phyloP scores from a whole-genome alignment of 2,888 invertebrate genomes.

The Drosophila silvestris region DNA sequence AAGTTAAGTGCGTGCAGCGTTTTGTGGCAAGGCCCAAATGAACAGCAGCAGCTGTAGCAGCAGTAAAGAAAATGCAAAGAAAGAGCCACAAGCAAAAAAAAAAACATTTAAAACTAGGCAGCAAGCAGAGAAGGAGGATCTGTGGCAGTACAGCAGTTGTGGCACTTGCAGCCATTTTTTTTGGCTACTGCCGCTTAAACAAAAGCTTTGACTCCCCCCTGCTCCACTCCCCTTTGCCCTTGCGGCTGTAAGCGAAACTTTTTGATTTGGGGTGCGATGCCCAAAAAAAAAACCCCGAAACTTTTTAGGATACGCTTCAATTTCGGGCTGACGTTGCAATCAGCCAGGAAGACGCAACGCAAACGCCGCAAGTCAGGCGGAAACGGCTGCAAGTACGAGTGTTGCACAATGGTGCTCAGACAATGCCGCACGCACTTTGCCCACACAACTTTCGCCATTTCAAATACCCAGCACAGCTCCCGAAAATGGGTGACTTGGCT shows the following conservation, averaged over 20 bases:
- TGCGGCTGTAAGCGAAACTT: slow-evolving; percentile 68
- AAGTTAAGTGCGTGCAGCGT: slow-evolving; percentile 81
- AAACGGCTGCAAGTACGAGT: slow-evolving; percentile 43
- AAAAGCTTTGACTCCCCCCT: slow-evolving; percentile 44
- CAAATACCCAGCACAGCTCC: slow-evolving; percentile 18
- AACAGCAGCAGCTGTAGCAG: slow-evolving; percentile 45
- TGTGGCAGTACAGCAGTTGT: slow-evolving; percentile 35
- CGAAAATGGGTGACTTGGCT: background rate
- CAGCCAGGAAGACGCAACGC: slow-evolving; percentile 58
- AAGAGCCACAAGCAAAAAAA: slow-evolving; percentile 25
- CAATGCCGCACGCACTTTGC: slow-evolving; percentile 72
- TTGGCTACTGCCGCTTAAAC: slow-evolving; percentile 57
- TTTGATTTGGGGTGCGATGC: slow-evolving; percentile 65
- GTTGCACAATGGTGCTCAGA: slow-evolving; percentile 50
- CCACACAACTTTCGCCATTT: slow-evolving; percentile 58
- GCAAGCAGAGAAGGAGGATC: slow-evolving; percentile 9
- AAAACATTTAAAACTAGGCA: slow-evolving; percentile 66
- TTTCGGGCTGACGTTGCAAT: slow-evolving; percentile 77
- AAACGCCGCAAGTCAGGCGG: slow-evolving; percentile 79
- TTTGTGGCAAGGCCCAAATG: slow-evolving; percentile 77
- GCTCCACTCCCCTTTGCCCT: background rate
- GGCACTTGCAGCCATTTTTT: slow-evolving; percentile 68
- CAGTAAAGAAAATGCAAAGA: slow-evolving; percentile 55
- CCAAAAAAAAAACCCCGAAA: slow-evolving; percentile 19
- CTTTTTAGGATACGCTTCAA: slow-evolving; percentile 74